A percentile compares a stretch with the other conserved stretches of the same genome.
Evolutionary conservation across 2,888 invertebrate genomes (phyloP).

Genomic region (Zaprionus lineosus): DNA sequence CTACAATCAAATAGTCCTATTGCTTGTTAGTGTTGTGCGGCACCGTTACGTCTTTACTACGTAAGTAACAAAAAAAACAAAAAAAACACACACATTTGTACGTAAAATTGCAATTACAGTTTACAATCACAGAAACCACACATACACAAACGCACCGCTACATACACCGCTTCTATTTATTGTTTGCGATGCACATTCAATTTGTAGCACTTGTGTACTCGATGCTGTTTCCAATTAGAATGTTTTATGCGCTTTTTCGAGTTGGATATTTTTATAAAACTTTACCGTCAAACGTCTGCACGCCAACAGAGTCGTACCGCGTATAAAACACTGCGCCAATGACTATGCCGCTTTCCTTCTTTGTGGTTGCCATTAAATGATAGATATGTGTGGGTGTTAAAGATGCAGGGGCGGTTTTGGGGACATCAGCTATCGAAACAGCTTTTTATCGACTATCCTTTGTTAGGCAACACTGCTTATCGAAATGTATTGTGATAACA

Average conservation of each 20-base stretch:
- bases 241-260: slow-evolving; percentile 35
- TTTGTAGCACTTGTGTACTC: slow-evolving; percentile 27
- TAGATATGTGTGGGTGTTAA: slow-evolving; percentile 13
- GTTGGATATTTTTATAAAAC: slow-evolving; percentile 19
- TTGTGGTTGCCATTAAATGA: background rate
- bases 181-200: slow-evolving; percentile 24
- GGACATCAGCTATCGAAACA: slow-evolving; percentile 22
- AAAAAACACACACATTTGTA: slow-evolving; percentile 23
- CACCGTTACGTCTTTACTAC: slow-evolving; percentile 22
- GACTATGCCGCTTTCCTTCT: slow-evolving; percentile 41
- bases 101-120: slow-evolving; percentile 45
- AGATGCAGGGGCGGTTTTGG: slow-evolving; percentile 43
- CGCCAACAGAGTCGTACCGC: slow-evolving; percentile 58
- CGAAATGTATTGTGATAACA: background rate
- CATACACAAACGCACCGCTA: slow-evolving; percentile 1
- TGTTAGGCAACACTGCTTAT: slow-evolving; percentile 29
- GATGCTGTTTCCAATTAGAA: slow-evolving; percentile 31
- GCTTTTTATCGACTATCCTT: slow-evolving; percentile 17
- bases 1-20: slow-evolving; percentile 27
- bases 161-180: background rate
- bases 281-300: slow-evolving; percentile 54
- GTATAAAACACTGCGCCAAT: slow-evolving; percentile 48
- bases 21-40: slow-evolving; percentile 7
- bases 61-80: slow-evolving; percentile 34
- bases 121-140: slow-evolving; percentile 22